Percentiles rank a stretch among this genome's conserved stretches.
Conservation (phyloP, 2,888 invertebrate species). For the Bombylius major region DNA sequence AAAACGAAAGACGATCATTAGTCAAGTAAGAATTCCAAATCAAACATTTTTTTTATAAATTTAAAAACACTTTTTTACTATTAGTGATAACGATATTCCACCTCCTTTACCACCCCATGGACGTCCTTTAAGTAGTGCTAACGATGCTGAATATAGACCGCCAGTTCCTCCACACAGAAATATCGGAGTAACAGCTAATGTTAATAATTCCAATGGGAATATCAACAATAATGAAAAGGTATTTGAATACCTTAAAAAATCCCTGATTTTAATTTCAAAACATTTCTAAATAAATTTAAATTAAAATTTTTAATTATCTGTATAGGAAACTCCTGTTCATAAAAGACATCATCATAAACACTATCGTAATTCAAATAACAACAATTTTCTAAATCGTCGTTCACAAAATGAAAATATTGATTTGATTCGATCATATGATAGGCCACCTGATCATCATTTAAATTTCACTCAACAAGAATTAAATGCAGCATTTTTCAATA, state of each 20-base stretch:
- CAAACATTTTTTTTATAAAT: not conserved
- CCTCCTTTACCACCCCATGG: slow-evolving; percentile 44
- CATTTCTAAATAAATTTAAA: no score
- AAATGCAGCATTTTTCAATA: slow-evolving; percentile 20
- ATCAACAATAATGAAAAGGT: slow-evolving; percentile 17
- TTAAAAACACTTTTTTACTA: slow-evolving; percentile 15
- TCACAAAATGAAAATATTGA: slow-evolving; percentile 17
- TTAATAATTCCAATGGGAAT: slow-evolving; percentile 19
- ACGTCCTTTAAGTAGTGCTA: slow-evolving; percentile 33
- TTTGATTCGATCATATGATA: slow-evolving; percentile 17
- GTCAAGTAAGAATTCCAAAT: slow-evolving; percentile 6
- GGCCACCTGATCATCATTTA: slow-evolving; percentile 18
- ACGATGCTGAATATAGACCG: slow-evolving; percentile 62
- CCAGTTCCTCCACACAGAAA: slow-evolving; percentile 82
- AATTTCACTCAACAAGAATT: slow-evolving; percentile 21
- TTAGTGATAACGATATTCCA: slow-evolving; percentile 36
- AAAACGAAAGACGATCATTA: slow-evolving; percentile 39
- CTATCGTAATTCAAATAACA: slow-evolving; percentile 22
- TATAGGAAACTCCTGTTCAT: slow-evolving; percentile 9
- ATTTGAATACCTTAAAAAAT: not conserved
- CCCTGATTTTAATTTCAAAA: no score
- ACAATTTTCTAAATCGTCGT: slow-evolving; percentile 16
- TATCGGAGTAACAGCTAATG: slow-evolving; percentile 47
- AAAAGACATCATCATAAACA: slow-evolving; percentile 28
- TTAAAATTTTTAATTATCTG: no score